Evolutionary conservation across 2,888 invertebrate genomes (phyloP), one percentile per base, ranked within the genome.

Genomic region (Tanaodytes sp.): DNA sequence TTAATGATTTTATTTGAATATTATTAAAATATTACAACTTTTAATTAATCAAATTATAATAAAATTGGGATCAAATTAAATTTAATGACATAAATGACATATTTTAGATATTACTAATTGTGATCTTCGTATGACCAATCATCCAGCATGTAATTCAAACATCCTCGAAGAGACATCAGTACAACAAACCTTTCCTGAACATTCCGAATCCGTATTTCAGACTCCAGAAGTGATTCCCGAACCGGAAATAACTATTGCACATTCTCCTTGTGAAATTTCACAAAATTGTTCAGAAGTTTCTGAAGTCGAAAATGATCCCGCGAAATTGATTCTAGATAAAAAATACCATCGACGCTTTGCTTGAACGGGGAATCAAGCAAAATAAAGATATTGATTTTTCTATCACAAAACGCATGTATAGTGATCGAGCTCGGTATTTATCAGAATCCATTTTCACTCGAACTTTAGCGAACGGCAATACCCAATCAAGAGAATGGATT

Each of bases 371-470:
- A 19, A 55, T 63, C 19, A 54, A 55, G 33, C 63, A 63, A 18
- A 63, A 63, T 19, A 20, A n/a, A 1, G 42, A 48, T 23, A 19
- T 36, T 11, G 42, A 63, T 40, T 63, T 63, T 33, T 54, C 42
- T 1, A 2, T 30, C 20, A 55, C 49, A 12, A 55, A 55, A 55
- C 36, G 20, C 15, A 18, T 4, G 14, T 49, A 59, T 15, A 23
- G 9, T 43, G 49, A 59, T 59, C 42, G 42, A 8, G 49, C 27
- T 11, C 51, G 61, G 37, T 51, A 43, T 9, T 30, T 45, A 14
- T 42, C 18, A 18, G 46, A 59, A 59, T 59, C 33, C 12, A 9
- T 9, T 51, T 49, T 59, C 18, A 5, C 19, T 33, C 59, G 59
- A 19, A 51, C 43, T 23, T 51, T 59, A 51, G 18, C 16, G 2